These are phyloP conservation scores for Stercorarius parasiticus DNA, from an alignment of 2,113 vertebrate genomes.

Conservation along the genomic window DNA sequence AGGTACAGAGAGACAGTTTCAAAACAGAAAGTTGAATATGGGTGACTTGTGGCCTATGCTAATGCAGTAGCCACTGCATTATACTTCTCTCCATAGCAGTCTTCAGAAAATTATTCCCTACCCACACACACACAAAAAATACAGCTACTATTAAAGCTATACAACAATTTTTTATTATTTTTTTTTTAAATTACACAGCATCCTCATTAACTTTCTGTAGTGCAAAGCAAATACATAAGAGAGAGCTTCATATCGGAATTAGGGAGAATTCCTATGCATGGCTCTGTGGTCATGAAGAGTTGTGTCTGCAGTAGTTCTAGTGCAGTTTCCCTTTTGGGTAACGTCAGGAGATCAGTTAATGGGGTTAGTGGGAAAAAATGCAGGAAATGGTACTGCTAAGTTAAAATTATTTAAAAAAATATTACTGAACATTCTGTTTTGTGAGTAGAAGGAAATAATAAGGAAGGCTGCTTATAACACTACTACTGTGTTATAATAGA, in stretches of 20 bases:
- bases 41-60: background rate
- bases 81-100: background rate
- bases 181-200: background rate
- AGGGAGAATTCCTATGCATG: background rate
- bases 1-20: background rate
- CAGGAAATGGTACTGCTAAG: background rate
- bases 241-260: background rate
- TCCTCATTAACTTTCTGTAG: background rate
- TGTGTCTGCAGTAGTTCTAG: background rate
- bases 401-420: background rate
- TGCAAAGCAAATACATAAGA: background rate
- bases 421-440: background rate
- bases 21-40: background rate
- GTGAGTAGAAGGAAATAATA: background rate
- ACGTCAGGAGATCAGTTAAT: background rate
- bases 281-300: background rate
- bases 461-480: background rate
- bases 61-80: background rate
- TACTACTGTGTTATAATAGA: background rate
- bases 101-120: background rate
- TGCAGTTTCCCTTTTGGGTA: background rate
- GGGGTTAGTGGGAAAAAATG: background rate
- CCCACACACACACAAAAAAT: background rate
- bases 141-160: background rate
- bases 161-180: background rate